Evolutionary conservation across 2,797 vertebrate species (phyloP).

Genomic region (Smutsia gigantea): DNA sequence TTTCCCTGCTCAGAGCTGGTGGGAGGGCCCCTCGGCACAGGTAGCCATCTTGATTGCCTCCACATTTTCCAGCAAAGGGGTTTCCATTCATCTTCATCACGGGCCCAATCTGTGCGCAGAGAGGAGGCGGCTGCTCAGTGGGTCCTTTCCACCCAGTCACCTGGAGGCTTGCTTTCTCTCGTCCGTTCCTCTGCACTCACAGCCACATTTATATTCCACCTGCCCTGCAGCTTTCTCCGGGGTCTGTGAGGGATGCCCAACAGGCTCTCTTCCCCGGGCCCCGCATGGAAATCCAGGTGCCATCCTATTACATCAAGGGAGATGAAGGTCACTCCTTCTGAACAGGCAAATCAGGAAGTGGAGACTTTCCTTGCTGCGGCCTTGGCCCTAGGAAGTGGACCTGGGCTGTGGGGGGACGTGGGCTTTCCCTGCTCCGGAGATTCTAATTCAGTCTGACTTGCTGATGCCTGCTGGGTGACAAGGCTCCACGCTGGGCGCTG

Average conservation of each 20-base stretch:
- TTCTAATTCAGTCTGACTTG: background rate
- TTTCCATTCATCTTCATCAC: constrained; percentile 76
- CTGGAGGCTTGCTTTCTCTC: constrained; percentile 62
- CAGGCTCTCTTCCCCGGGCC: background rate
- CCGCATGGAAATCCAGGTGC: background rate
- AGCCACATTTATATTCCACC: background rate
- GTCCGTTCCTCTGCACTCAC: background rate
- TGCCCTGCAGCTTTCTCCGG: background rate
- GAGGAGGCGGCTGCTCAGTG: constrained; percentile 38
- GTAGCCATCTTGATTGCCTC: constrained; percentile 8
- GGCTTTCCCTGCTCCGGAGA: background rate
- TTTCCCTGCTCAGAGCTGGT: background rate
- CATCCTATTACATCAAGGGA: background rate
- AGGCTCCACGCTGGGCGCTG: background rate
- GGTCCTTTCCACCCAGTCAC: constrained; percentile 62
- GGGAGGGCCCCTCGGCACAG: constrained; percentile 2
- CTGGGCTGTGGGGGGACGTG: fast-evolving
- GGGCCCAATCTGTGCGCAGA: constrained; percentile 50
- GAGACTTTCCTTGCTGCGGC: background rate
- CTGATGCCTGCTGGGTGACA: background rate
- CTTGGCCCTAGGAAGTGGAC: background rate
- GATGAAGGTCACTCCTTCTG: background rate
- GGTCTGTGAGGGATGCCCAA: background rate
- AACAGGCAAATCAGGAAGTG: background rate
- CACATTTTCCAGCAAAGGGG: constrained; percentile 46